phyloP scores from a whole-genome alignment of 2,113 vertebrate genomes.

The Eulemur macaco region DNA sequence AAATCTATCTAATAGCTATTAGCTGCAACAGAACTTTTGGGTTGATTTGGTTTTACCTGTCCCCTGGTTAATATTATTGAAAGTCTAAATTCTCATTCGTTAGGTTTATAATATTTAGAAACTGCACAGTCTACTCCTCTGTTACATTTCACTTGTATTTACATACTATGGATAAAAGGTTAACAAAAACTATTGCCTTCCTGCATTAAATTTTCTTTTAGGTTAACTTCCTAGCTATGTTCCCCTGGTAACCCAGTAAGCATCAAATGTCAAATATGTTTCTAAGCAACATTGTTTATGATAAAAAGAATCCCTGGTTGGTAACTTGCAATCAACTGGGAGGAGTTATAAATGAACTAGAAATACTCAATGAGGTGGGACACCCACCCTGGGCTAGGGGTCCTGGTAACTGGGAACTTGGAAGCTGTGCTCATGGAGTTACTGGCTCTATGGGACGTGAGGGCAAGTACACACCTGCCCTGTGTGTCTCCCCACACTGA shows the following conservation, averaged over 20 bases:
- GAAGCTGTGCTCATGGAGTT: not conserved
- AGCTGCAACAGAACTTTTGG: not conserved
- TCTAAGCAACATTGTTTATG: not conserved
- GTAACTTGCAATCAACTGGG: not conserved
- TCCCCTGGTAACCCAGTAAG: not conserved
- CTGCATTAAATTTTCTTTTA: not conserved
- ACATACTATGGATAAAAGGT: not conserved
- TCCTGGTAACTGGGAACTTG: not conserved
- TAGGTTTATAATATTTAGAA: not conserved
- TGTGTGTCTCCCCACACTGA: not conserved
- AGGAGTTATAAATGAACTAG: not conserved
- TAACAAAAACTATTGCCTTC: not conserved
- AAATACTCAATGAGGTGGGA: not conserved
- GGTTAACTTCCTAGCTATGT: not conserved
- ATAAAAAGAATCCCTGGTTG: not conserved
- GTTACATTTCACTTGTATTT: not conserved
- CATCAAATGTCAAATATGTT: not conserved
- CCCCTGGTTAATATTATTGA: not conserved
- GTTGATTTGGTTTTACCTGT: not conserved
- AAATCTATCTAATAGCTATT: not conserved
- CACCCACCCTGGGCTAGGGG: not conserved
- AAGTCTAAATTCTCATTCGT: not conserved
- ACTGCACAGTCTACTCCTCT: not conserved
- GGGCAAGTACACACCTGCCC: not conserved
- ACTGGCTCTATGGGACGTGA: not conserved